Evolutionary conservation across 2,797 vertebrate species (phyloP).

Genomic region (Onychomys torridus): DNA sequence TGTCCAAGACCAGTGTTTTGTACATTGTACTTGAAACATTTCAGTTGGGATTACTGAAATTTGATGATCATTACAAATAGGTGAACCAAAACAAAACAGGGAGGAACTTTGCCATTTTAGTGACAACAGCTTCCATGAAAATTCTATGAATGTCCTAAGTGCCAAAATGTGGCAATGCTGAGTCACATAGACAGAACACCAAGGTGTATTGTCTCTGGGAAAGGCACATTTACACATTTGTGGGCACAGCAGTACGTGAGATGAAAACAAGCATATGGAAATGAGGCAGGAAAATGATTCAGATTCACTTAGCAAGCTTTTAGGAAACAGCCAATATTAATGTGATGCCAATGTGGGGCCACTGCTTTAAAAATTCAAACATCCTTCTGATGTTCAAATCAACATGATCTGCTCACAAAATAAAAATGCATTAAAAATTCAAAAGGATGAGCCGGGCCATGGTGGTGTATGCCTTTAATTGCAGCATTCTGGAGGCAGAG

Average conservation of each 20-base stretch:
- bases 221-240: conserved; percentile 63
- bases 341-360: conserved; percentile 27
- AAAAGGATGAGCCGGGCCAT: too few relatives aligned
- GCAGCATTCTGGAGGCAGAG: too few relatives aligned
- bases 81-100: background rate
- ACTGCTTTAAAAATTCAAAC: conserved; percentile 63
- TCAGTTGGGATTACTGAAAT: conserved; percentile 47
- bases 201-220: conserved; percentile 3
- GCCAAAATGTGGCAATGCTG: background rate
- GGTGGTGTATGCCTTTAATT: too few relatives aligned
- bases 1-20: conserved; percentile 11
- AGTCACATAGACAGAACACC: conserved; percentile 32
- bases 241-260: conserved; percentile 38
- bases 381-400: conserved; percentile 53
- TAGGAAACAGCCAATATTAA: conserved; percentile 39
- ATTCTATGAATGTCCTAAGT: background rate
- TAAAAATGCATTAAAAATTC: conserved; percentile 54
- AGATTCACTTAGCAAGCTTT: conserved; percentile 55
- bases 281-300: conserved; percentile 61
- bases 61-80: conserved; percentile 25
- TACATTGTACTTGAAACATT: conserved; percentile 51
- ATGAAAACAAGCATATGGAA: conserved; percentile 54
- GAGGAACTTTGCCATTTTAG: conserved; percentile 42
- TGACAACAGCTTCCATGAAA: conserved; percentile 55
- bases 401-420: conserved; percentile 51